Conservation (phyloP, 30 jellyfish, hydroid and myxozoan genomes). For the Hydractinia symbiolongicarpus region DNA sequence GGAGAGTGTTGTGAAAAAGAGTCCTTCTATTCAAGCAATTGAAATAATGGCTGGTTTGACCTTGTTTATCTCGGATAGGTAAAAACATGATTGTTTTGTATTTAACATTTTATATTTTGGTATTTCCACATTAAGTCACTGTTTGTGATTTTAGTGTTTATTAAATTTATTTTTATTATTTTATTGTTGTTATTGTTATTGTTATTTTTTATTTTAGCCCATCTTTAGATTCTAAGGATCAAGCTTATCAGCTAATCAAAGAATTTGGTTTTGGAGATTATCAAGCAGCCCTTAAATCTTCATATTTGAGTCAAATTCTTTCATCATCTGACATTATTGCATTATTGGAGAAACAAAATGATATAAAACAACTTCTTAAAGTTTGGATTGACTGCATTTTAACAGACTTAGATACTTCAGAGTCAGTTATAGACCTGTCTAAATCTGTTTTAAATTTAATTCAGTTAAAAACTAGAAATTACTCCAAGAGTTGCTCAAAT, state of each 20-base stretch:
- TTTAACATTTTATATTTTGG: not conserved
- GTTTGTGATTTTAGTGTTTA: too few relatives aligned
- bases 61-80: conserved; percentile 3
- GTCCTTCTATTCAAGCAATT: not conserved
- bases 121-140: too few relatives aligned
- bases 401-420: not conserved
- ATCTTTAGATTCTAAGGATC: too few relatives aligned
- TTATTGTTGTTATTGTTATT: too few relatives aligned
- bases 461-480: not conserved
- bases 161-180: too few relatives aligned
- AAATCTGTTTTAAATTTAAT: not conserved
- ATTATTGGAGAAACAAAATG: not conserved
- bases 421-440: not conserved
- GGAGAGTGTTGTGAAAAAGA: not conserved
- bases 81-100: not conserved
- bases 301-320: too few relatives aligned
- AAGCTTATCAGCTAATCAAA: too few relatives aligned
- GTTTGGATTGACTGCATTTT: conserved; percentile 1
- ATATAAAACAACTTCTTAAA: not conserved
- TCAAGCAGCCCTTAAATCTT: too few relatives aligned
- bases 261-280: too few relatives aligned
- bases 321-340: too few relatives aligned
- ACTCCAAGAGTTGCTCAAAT: not conserved
- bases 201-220: too few relatives aligned
- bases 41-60: conserved; percentile 17